Percentiles rank a stretch among this genome's conserved stretches.
Evolutionary conservation across 1,140 invertebrate genomes (phyloP).

Genomic region (Bilobella aurantiaca): DNA sequence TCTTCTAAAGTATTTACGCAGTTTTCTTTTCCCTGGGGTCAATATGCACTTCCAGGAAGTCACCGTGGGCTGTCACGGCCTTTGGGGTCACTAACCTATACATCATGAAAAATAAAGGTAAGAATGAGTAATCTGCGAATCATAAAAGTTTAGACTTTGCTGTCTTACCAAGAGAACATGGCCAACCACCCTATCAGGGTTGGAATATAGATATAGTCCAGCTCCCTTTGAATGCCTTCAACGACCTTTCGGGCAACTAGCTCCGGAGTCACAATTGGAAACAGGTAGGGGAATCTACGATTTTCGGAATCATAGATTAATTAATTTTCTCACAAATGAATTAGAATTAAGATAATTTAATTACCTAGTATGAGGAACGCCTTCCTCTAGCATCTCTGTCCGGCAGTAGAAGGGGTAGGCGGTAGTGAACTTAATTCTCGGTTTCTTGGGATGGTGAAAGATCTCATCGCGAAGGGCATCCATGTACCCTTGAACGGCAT

Average conservation of each 20-base stretch:
- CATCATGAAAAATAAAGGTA: neutral
- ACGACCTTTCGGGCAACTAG: conserved; percentile 24
- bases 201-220: conserved; percentile 32
- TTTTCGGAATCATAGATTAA: neutral
- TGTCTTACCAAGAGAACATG: conserved; percentile 32
- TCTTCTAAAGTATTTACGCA: neutral
- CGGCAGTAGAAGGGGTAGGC: conserved; percentile 33
- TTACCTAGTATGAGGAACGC: conserved; percentile 30
- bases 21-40: conserved; percentile 15
- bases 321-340: no score
- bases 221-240: conserved; percentile 24
- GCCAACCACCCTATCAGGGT: conserved; percentile 31
- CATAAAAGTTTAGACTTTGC: neutral
- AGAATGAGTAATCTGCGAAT: neutral
- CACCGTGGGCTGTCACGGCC: conserved; percentile 21
- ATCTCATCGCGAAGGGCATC: conserved; percentile 29
- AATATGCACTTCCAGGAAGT: conserved; percentile 26
- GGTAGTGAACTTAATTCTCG: conserved; percentile 30
- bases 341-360: no score
- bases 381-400: conserved; percentile 31
- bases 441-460: conserved; percentile 24
- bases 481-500: conserved; percentile 32
- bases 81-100: conserved; percentile 26
- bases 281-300: conserved; percentile 27
- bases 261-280: conserved; percentile 29